A percentile compares a stretch with the other conserved stretches of the same genome.
Conservation (phyloP, 2,888 invertebrate genomes). For the Ectemnius cavifrons region DNA sequence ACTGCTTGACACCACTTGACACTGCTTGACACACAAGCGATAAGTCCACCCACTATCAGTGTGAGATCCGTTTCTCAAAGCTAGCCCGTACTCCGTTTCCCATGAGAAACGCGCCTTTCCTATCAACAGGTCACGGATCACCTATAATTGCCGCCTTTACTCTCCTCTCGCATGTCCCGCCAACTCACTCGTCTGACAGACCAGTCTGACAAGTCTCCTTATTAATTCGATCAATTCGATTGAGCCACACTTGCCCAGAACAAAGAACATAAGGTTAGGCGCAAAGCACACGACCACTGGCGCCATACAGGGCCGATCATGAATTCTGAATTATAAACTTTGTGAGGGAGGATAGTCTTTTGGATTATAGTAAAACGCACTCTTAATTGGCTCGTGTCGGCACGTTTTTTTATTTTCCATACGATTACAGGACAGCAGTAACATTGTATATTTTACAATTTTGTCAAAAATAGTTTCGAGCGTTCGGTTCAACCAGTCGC, state of each 20-base stretch:
- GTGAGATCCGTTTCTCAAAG: too few species aligned
- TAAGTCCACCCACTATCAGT: slow-evolving; percentile 37
- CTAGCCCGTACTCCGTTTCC: too few species aligned
- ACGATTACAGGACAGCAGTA: slow-evolving; percentile 12
- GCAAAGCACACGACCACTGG: slow-evolving; percentile 50
- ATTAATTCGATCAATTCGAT: slow-evolving; percentile 52
- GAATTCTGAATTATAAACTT: slow-evolving; percentile 25
- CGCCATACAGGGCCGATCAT: slow-evolving; percentile 39
- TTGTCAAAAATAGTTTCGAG: slow-evolving; percentile 31
- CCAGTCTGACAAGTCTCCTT: slow-evolving; percentile 68
- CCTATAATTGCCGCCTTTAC: slow-evolving; percentile 47
- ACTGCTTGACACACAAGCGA: slow-evolving; percentile 13
- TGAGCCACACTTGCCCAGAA: slow-evolving; percentile 42
- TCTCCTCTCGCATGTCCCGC: slow-evolving; percentile 58
- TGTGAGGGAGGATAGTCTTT: neutral
- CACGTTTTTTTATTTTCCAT: slow-evolving; percentile 27
- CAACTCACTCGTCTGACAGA: slow-evolving; percentile 62
- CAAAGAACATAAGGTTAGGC: slow-evolving; percentile 60
- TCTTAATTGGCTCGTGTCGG: slow-evolving; percentile 18
- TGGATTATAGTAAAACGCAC: neutral
- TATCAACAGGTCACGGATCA: slow-evolving; percentile 11
- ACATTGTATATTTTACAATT: slow-evolving; percentile 16
- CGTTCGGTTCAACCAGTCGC: slow-evolving; percentile 19
- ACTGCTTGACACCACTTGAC: slow-evolving; percentile 40
- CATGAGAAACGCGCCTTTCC: too few species aligned